A percentile compares a stretch with the other conserved stretches of the same genome.
These are phyloP conservation scores for Pediacus dermestoides DNA, from an alignment of 2,888 invertebrate genomes.

Conservation along the genomic window DNA sequence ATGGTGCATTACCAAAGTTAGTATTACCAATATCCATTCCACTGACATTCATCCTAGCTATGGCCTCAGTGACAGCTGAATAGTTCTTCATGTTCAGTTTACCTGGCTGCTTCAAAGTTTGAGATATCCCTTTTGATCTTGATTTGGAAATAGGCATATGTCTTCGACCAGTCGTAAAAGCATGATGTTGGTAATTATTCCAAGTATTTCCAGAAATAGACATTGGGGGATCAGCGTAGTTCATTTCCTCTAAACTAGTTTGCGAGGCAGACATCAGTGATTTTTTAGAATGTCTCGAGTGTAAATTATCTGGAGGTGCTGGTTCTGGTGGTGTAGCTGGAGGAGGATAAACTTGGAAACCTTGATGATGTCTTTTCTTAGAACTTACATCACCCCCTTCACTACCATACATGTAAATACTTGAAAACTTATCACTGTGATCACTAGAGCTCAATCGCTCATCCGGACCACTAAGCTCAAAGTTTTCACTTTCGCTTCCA, in stretches of 20 bases:
- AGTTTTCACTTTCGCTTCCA: slow-evolving; percentile 63
- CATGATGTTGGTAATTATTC: slow-evolving; percentile 65
- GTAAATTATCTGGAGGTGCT: slow-evolving; percentile 71
- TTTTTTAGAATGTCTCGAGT: slow-evolving; percentile 52
- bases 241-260: slow-evolving; percentile 64
- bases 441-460: slow-evolving; percentile 61
- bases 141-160: slow-evolving; percentile 59
- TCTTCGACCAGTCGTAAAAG: slow-evolving; percentile 68
- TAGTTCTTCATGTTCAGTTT: slow-evolving; percentile 87
- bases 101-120: slow-evolving; percentile 79
- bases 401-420: slow-evolving; percentile 62
- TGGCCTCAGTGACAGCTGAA: slow-evolving; percentile 82
- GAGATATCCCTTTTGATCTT: slow-evolving; percentile 65
- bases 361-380: slow-evolving; percentile 43
- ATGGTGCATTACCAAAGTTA: slow-evolving; percentile 65
- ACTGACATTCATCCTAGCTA: slow-evolving; percentile 67
- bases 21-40: slow-evolving; percentile 51
- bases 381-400: slow-evolving; percentile 51
- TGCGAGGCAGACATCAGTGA: slow-evolving; percentile 54
- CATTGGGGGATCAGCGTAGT: slow-evolving; percentile 50
- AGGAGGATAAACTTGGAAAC: slow-evolving; percentile 79
- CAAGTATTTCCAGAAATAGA: slow-evolving; percentile 53
- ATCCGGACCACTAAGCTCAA: slow-evolving; percentile 59
- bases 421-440: slow-evolving; percentile 64
- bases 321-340: slow-evolving; percentile 83